phyloP scores from a whole-genome alignment of 2,797 vertebrate genomes.

The Erpetoichthys calabaricus region DNA sequence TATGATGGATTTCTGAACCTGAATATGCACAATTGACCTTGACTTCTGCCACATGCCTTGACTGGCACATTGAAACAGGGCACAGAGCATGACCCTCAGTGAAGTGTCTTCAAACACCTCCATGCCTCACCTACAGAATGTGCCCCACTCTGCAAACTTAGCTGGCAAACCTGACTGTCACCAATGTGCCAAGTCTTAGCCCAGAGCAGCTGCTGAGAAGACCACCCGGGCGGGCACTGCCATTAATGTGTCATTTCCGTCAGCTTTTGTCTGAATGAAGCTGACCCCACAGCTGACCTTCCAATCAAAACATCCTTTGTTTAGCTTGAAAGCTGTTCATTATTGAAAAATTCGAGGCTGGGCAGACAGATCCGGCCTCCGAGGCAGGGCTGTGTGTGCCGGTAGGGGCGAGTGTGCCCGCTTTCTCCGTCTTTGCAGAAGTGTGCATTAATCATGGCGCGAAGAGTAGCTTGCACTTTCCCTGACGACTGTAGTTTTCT shows the following conservation, averaged over 20 bases:
- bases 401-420: no score
- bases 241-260: conserved; percentile 66
- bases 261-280: conserved; percentile 66
- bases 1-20: no score
- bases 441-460: conserved; percentile 65
- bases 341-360: conserved; percentile 48
- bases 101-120: no score
- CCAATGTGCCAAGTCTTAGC: no score
- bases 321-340: conserved; percentile 54
- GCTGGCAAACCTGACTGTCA: no score
- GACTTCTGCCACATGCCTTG: no score
- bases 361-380: conserved; percentile 10
- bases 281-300: conserved; percentile 53
- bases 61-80: no score
- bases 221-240: conserved; percentile 51
- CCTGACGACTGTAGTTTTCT: conserved; percentile 54
- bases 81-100: no score
- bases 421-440: conserved; percentile 37
- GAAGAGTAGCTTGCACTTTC: conserved; percentile 62
- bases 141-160: no score
- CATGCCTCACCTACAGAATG: no score
- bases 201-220: conserved; percentile 11
- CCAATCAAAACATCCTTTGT: conserved; percentile 74
- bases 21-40: no score
- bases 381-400: no score